These are phyloP conservation scores for Tragopan temminckii DNA, from an alignment of 2,797 vertebrate genomes.

Conservation along the genomic window DNA sequence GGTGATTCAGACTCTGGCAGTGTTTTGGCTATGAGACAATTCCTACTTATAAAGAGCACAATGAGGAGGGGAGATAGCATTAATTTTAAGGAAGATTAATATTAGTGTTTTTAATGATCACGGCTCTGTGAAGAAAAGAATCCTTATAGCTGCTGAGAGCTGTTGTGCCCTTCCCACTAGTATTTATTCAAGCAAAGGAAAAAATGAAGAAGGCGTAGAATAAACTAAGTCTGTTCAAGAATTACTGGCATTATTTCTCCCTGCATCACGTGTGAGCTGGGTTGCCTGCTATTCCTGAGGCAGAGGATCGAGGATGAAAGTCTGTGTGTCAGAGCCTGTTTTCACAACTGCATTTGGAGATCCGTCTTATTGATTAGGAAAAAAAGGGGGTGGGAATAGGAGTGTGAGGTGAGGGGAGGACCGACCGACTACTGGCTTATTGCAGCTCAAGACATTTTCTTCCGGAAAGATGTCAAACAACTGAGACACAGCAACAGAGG, in stretches of 20 bases:
- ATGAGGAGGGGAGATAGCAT: slow-evolving; percentile 50
- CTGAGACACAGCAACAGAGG: slow-evolving; percentile 79
- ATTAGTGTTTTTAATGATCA: slow-evolving; percentile 52
- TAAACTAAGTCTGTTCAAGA: slow-evolving; percentile 78
- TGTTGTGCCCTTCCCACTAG: slow-evolving; percentile 57
- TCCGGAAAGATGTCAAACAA: slow-evolving; percentile 83
- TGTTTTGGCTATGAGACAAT: slow-evolving; percentile 72
- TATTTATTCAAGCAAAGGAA: slow-evolving; percentile 68
- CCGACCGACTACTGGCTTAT: slow-evolving; percentile 76
- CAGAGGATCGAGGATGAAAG: slow-evolving; percentile 76
- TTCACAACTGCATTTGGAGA: slow-evolving; percentile 82
- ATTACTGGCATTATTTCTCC: slow-evolving; percentile 79
- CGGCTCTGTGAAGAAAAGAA: slow-evolving; percentile 43
- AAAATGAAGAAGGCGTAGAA: slow-evolving; percentile 71
- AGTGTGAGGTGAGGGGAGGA: slow-evolving; percentile 81
- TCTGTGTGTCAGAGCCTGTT: slow-evolving; percentile 80
- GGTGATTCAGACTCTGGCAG: slow-evolving; percentile 75
- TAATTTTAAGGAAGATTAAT: slow-evolving; percentile 73
- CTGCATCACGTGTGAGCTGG: slow-evolving; percentile 76
- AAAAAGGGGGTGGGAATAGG: slow-evolving; percentile 79
- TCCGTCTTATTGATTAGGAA: slow-evolving; percentile 83
- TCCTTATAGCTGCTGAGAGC: slow-evolving; percentile 52
- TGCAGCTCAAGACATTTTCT: slow-evolving; percentile 81
- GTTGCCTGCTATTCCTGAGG: slow-evolving; percentile 80
- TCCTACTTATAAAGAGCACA: slow-evolving; percentile 74